A percentile compares a stretch with the other conserved stretches of the same genome.
Conservation (phyloP, 2,113 vertebrate species). For the Halichoerus grypus region DNA sequence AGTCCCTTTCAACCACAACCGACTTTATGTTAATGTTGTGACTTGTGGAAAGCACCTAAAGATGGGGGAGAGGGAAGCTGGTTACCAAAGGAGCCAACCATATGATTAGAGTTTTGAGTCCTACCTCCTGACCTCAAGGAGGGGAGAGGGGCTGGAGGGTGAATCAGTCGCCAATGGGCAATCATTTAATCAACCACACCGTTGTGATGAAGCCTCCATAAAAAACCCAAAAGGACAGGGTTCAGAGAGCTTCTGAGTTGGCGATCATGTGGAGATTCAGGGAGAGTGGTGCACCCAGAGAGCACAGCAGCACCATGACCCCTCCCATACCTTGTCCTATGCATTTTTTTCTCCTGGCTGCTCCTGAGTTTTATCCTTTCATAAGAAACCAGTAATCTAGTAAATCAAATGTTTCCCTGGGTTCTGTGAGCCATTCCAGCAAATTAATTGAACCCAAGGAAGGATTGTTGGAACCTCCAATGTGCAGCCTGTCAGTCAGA, state of each 20-base stretch:
- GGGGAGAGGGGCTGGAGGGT: background rate
- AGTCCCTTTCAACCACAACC: slow-evolving; percentile 20
- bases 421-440: background rate
- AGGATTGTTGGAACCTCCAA: background rate
- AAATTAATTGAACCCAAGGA: background rate
- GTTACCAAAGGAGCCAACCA: background rate
- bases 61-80: background rate
- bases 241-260: background rate
- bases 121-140: background rate
- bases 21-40: background rate
- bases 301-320: background rate
- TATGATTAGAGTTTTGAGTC: background rate
- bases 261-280: background rate
- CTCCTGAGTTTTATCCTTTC: background rate
- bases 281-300: background rate
- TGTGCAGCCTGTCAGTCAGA: background rate
- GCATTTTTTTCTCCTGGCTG: background rate
- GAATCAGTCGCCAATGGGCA: background rate
- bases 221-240: background rate
- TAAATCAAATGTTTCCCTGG: background rate
- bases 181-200: background rate
- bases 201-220: background rate
- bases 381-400: background rate
- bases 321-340: background rate
- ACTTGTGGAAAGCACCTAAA: slow-evolving; percentile 14